Percentiles rank a stretch among this genome's conserved stretches.
phyloP scores from a whole-genome alignment of 2,888 invertebrate species.

The Hydropsyche betteni region DNA sequence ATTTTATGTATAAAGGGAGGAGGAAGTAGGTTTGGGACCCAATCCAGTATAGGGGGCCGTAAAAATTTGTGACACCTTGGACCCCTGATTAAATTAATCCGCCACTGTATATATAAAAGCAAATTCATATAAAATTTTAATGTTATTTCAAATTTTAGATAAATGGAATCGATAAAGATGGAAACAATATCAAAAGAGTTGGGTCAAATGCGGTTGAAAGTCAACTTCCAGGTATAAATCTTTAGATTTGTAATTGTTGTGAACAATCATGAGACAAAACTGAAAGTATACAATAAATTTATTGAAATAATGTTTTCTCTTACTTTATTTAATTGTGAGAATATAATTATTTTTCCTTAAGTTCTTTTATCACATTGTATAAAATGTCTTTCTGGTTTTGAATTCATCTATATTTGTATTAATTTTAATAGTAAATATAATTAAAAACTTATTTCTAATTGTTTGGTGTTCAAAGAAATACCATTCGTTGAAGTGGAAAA shows the following conservation, averaged over 20 bases:
- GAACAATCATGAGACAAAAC: neutral
- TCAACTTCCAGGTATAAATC: slow-evolving; percentile 63
- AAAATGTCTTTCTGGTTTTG: too few relatives aligned
- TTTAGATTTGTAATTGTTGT: neutral
- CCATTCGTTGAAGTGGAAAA: slow-evolving; percentile 42
- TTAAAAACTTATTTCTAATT: too few relatives aligned
- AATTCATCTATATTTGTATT: slow-evolving; percentile 3
- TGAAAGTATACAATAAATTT: neutral
- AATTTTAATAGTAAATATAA: neutral
- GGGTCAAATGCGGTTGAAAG: slow-evolving; percentile 74
- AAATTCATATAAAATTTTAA: neutral
- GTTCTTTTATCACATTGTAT: too few relatives aligned
- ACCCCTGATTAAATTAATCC: too few relatives aligned
- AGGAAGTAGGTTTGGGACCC: too few relatives aligned
- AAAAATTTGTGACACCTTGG: too few relatives aligned
- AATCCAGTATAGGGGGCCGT: too few relatives aligned
- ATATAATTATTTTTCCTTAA: too few relatives aligned
- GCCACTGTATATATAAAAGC: too few relatives aligned
- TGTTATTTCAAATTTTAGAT: slow-evolving; percentile 61
- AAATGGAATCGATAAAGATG: slow-evolving; percentile 69
- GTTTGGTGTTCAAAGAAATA: slow-evolving; percentile 49
- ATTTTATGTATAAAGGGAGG: too few relatives aligned
- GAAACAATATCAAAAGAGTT: slow-evolving; percentile 70
- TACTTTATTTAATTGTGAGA: too few relatives aligned
- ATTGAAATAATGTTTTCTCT: too few relatives aligned